A percentile compares a stretch with the other conserved stretches of the same genome.
Evolutionary conservation across 2,797 vertebrate genomes (phyloP).

Genomic region (Tachyglossus aculeatus): DNA sequence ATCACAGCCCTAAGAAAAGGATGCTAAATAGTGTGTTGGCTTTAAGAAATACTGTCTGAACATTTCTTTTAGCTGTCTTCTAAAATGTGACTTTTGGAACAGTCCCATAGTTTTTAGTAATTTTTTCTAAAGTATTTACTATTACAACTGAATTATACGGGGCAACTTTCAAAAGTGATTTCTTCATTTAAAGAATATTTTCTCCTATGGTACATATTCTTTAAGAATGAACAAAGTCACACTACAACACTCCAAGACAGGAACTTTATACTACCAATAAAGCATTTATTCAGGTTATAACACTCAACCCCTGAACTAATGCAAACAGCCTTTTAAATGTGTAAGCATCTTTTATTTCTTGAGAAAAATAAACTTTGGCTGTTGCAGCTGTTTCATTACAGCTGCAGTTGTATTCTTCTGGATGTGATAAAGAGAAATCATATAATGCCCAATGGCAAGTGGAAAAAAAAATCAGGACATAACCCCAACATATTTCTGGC

Average conservation of each 20-base stretch:
- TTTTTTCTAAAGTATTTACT: not conserved
- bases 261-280: not conserved
- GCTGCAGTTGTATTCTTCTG: too few relatives aligned
- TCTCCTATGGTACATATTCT: not conserved
- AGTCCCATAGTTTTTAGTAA: not conserved
- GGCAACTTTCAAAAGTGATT: not conserved
- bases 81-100: not conserved
- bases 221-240: not conserved
- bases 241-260: not conserved
- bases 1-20: too few relatives aligned
- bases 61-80: not conserved
- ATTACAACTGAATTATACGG: not conserved
- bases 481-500: too few relatives aligned
- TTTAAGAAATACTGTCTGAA: accelerated
- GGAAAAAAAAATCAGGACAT: too few relatives aligned
- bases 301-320: not conserved
- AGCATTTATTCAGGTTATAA: not conserved
- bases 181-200: not conserved
- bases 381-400: too few relatives aligned
- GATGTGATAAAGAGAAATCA: too few relatives aligned
- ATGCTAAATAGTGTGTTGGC: too few relatives aligned
- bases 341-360: too few relatives aligned
- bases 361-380: too few relatives aligned
- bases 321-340: accelerated
- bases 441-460: too few relatives aligned